These are phyloP conservation scores for Phorcus lineatus DNA, from an alignment of 2,888 invertebrate species.

Conservation along the genomic window DNA sequence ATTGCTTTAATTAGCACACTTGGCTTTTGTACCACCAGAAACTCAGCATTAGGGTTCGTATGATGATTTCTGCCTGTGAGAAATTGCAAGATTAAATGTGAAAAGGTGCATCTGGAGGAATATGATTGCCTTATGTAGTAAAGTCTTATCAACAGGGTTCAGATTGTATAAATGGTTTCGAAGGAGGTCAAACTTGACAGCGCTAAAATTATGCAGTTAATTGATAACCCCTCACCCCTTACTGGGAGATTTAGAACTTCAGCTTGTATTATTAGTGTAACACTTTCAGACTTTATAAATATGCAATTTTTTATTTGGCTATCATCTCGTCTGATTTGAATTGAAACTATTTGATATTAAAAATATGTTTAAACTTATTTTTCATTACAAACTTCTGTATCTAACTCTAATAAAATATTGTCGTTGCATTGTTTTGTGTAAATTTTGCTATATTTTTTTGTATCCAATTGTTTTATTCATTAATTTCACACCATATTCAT, in stretches of 20 bases:
- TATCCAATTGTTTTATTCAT: no score
- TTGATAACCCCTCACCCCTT: background rate
- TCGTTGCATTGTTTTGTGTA: no score
- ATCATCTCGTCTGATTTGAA: background rate
- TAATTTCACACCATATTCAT: no score
- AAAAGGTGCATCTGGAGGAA: background rate
- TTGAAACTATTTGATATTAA: background rate
- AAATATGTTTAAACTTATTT: no score
- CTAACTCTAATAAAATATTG: no score
- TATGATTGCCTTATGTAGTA: background rate
- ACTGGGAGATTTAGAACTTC: no score
- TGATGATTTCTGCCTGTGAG: background rate
- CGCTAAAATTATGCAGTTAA: background rate
- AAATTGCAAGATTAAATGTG: background rate
- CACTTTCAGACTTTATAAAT: background rate
- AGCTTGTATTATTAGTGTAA: no score
- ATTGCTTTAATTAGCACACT: no score
- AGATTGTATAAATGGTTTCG: background rate
- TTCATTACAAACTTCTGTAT: no score
- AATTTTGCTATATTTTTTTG: no score
- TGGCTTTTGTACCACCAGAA: no score
- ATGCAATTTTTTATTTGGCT: background rate
- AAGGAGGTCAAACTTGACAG: background rate
- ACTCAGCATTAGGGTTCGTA: background rate
- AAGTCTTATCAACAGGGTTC: background rate